Base-by-base conservation (phyloP, 2,888 invertebrate species). In the Heteromurus nitidus region DNA sequence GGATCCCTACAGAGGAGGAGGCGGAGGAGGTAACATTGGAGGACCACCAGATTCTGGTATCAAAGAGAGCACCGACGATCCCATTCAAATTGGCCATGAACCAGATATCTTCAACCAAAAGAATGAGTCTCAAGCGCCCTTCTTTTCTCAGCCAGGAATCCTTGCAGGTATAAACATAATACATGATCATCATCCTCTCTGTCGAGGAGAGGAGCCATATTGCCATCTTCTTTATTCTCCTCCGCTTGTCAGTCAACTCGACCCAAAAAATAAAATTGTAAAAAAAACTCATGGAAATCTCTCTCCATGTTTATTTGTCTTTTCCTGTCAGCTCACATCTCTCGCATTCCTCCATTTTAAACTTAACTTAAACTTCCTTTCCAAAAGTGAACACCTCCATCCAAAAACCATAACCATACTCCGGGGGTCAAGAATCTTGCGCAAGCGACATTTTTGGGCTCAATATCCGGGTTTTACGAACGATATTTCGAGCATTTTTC, bases 61-160 rank as follows among this genome's bases (percentile, higher is more conserved):
- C 36, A 69, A 60, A 20, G 58, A 67, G 13, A 16, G 36, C 7
- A 80, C 67, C 11, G 69, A 80, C 24, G 68, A 80, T 50, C 55
- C 80, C 26, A 50, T 47, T 31, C 53, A 72, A 26, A 22, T 20
- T 58, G 64, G 36, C 55, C 44, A 62, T 24, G 72, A 70, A 47
- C 58, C 50, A 67, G 79, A 62, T 31, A 80, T 81, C 44, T 83
- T 86, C 60, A 67, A 82, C 73, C 62, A 79, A 50, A 84, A 84
- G 79, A 83, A 84, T 72, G 84, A 84, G 55, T 44, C 82, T 62
- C 83, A 73, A 67, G 82, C 95, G 89, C 95, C 96, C 89, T 96
- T 97, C 93, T 96, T 97, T 90, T 95, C 96, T 88, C 96, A 96
- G 91, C 96, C 96, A 50, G 96, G 96, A 90, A 96, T 96, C 87